phyloP scores from a whole-genome alignment of 2,888 invertebrate species.

The Bembecia ichneumoniformis region DNA sequence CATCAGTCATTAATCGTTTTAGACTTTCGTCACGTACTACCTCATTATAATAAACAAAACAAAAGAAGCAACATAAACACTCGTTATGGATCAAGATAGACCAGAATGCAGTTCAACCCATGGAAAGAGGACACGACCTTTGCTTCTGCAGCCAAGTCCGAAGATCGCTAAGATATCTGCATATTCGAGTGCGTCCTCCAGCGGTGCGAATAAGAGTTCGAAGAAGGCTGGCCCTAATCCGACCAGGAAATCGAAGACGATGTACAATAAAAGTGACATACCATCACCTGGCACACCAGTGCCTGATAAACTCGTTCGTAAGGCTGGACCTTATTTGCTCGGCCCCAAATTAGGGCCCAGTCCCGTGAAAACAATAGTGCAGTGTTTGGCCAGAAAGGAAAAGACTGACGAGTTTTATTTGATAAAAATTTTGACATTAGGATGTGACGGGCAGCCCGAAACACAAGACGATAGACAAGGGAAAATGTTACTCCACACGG shows the following conservation, averaged over 20 bases:
- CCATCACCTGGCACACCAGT: constrained; percentile 68
- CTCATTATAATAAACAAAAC: not conserved
- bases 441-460: constrained; percentile 70
- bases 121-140: constrained; percentile 63
- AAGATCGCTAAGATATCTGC: constrained; percentile 50
- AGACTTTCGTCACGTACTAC: not conserved
- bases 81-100: constrained; percentile 53
- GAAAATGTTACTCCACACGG: constrained; percentile 83
- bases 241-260: constrained; percentile 33
- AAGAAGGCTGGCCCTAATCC: constrained; percentile 36
- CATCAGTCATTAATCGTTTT: not conserved
- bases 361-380: constrained; percentile 83
- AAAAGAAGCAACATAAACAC: too few relatives aligned
- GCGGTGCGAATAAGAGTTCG: constrained; percentile 38
- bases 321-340: constrained; percentile 78
- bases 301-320: constrained; percentile 65
- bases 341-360: constrained; percentile 80
- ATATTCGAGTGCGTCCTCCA: constrained; percentile 42
- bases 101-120: constrained; percentile 50
- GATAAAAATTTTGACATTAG: constrained; percentile 75
- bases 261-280: constrained; percentile 47
- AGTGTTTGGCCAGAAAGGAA: constrained; percentile 80
- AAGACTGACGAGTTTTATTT: constrained; percentile 79
- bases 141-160: constrained; percentile 52
- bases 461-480: constrained; percentile 83